Evolutionary conservation across 2,113 vertebrate species (phyloP).

Genomic region (Notarius quadriscutis): DNA sequence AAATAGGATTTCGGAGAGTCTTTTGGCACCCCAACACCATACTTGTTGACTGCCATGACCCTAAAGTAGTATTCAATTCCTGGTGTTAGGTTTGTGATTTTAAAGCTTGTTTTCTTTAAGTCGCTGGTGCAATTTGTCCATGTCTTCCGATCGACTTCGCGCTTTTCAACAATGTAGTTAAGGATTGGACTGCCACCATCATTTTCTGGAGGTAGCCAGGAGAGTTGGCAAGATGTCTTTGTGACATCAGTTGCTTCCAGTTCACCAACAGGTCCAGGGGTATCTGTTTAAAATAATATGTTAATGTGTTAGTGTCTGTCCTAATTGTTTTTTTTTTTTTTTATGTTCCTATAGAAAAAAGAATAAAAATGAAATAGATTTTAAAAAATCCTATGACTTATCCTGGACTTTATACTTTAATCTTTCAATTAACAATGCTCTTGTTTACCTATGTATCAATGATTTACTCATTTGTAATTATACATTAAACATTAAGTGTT

Average conservation of each 20-base stretch:
- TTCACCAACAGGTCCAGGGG: constrained; percentile 91
- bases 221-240: constrained; percentile 89
- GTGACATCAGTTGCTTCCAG: constrained; percentile 85
- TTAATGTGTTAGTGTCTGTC: not conserved
- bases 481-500: not conserved
- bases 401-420: not conserved
- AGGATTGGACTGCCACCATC: constrained; percentile 91
- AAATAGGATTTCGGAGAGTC: constrained; percentile 88
- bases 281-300: constrained; percentile 74
- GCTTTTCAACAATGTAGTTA: constrained; percentile 92
- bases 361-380: not conserved
- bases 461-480: not conserved
- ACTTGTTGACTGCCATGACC: constrained; percentile 94
- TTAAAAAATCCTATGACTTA: not conserved
- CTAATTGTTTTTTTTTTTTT: not conserved
- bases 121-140: constrained; percentile 87
- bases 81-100: constrained; percentile 84
- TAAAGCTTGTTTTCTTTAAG: constrained; percentile 94
- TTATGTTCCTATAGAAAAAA: constrained; percentile 6
- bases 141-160: constrained; percentile 94
- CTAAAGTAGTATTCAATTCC: constrained; percentile 95
- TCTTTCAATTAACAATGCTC: not conserved
- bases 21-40: constrained; percentile 89
- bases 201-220: constrained; percentile 95
- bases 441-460: not conserved